These are phyloP conservation scores for Netelia inedita DNA, from an alignment of 2,888 invertebrate genomes.

Conservation along the genomic window DNA sequence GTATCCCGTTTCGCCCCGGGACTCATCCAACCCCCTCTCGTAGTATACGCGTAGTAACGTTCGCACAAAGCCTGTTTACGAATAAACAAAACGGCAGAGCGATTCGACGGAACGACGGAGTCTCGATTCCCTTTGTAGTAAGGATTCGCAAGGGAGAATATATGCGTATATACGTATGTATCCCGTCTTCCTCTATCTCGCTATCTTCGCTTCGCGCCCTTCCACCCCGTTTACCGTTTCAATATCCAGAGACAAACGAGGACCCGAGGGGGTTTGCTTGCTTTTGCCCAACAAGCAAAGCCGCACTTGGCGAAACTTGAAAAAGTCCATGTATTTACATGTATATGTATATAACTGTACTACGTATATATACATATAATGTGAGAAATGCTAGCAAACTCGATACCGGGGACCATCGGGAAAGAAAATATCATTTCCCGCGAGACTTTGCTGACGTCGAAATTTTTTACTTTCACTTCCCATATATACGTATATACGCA, in stretches of 20 bases:
- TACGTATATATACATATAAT: neutral
- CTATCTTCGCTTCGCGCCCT: conserved; percentile 50
- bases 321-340: conserved; percentile 24
- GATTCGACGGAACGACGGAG: conserved; percentile 48
- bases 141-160: conserved; percentile 68
- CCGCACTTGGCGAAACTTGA: conserved; percentile 39
- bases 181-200: conserved; percentile 1
- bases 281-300: conserved; percentile 54
- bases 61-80: conserved; percentile 66
- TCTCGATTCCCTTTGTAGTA: conserved; percentile 45
- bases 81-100: conserved; percentile 72
- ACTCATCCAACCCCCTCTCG: neutral
- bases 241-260: conserved; percentile 71
- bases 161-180: conserved; percentile 51
- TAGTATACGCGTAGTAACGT: neutral
- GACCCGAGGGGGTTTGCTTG: conserved; percentile 60
- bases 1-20: neutral
- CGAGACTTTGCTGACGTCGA: conserved; percentile 11
- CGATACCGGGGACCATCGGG: neutral
- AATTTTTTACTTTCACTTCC: neutral
- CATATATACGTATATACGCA: neutral
- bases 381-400: neutral
- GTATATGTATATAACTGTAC: conserved; percentile 6
- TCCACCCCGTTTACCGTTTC: conserved; percentile 70
- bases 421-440: conserved; percentile 24